phyloP scores from a whole-genome alignment of 1,140 invertebrate species.

The Pseudomyrmex sp. region DNA sequence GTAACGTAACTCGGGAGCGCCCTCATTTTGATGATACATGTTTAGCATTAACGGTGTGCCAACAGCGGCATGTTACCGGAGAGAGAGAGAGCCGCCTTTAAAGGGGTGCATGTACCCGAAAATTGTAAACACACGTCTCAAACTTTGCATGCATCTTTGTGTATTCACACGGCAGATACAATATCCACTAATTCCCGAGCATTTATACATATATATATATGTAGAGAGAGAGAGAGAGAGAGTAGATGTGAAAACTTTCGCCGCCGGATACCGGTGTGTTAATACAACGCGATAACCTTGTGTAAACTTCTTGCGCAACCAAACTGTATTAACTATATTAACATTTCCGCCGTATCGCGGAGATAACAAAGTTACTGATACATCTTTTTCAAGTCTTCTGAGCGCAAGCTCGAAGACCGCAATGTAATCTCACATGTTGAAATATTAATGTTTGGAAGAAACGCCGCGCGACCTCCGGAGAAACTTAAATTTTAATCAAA shows the following conservation, averaged over 20 bases:
- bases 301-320: neutral
- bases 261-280: neutral
- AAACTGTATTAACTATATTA: neutral
- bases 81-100: conserved; percentile 1
- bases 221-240: neutral
- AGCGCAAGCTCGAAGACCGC: no score
- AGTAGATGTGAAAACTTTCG: conserved; percentile 14
- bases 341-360: neutral
- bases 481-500: no score
- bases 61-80: conserved; percentile 29
- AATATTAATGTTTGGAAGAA: no score
- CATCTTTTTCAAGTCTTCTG: no score
- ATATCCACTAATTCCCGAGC: conserved; percentile 36
- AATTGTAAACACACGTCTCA: conserved; percentile 55
- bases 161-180: conserved; percentile 43
- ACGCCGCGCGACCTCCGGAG: no score
- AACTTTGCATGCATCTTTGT: conserved; percentile 48
- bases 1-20: conserved; percentile 10
- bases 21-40: conserved; percentile 46
- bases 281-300: neutral
- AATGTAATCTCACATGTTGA: no score
- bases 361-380: neutral
- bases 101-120: conserved; percentile 49
- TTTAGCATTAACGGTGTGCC: conserved; percentile 35
- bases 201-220: neutral